Conservation (phyloP, 2,113 vertebrate species). For the Siphamia tubifer region DNA sequence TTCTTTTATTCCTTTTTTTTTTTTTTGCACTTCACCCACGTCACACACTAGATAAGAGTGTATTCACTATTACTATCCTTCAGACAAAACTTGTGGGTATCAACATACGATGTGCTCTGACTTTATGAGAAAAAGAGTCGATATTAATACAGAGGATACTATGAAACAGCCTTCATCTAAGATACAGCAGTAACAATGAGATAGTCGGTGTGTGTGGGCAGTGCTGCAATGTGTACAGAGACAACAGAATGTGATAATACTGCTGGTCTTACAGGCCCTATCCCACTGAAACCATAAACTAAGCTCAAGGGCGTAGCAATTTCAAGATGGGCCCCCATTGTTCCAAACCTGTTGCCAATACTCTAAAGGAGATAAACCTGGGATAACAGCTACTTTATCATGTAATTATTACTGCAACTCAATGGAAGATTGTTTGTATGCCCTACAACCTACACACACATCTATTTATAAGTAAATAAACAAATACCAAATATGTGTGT, state of each 20-base stretch:
- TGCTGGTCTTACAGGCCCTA: conserved; percentile 57
- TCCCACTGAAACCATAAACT: conserved; percentile 67
- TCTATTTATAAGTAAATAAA: conserved; percentile 41
- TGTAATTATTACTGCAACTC: conserved; percentile 13
- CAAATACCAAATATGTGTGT: conserved; percentile 40
- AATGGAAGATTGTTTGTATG: not conserved
- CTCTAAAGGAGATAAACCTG: conserved; percentile 36
- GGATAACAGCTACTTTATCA: conserved; percentile 2
- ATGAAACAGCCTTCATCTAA: conserved; percentile 36
- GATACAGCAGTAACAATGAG: conserved; percentile 43
- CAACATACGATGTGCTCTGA: not conserved
- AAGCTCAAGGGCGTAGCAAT: conserved; percentile 58
- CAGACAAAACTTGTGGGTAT: not conserved
- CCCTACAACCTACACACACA: not conserved
- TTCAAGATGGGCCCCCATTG: conserved; percentile 52
- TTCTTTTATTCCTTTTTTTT: conserved; percentile 24
- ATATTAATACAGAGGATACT: not conserved
- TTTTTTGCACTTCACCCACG: not conserved
- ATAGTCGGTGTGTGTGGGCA: conserved; percentile 42
- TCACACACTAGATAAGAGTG: not conserved
- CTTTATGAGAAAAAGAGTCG: not conserved
- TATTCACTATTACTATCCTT: not conserved
- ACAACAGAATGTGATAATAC: conserved; percentile 71
- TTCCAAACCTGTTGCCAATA: conserved; percentile 53
- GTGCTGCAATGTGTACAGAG: conserved; percentile 71